These are phyloP conservation scores for Cyrtodaria siliqua DNA, from an alignment of 2,888 invertebrate species.

Conservation along the genomic window DNA sequence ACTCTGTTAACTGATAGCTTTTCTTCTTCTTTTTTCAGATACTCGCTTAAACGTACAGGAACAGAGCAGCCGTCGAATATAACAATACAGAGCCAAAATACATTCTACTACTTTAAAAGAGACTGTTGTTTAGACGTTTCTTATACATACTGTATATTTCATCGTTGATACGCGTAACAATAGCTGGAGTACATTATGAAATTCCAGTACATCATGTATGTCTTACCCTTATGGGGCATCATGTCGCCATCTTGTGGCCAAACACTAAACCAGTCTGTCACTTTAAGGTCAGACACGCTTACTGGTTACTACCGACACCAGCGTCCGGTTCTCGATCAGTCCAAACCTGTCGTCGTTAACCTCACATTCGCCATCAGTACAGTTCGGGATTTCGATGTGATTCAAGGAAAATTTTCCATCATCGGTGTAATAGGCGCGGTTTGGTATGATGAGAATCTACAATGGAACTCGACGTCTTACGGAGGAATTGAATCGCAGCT, in stretches of 20 bases:
- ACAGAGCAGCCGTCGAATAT: too few species aligned
- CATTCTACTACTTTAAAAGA: too few species aligned
- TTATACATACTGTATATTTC: too few species aligned
- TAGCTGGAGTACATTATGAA: too few species aligned
- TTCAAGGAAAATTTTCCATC: slow-evolving; percentile 44
- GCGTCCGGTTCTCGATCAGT: slow-evolving; percentile 33
- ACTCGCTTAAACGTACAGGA: too few species aligned
- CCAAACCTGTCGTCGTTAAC: slow-evolving; percentile 15
- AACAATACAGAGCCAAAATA: too few species aligned
- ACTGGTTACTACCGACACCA: slow-evolving; percentile 24
- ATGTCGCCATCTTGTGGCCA: not conserved
- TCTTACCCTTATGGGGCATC: too few species aligned
- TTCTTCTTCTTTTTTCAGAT: too few species aligned
- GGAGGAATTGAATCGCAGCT: slow-evolving; percentile 27
- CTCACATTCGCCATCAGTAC: slow-evolving; percentile 38
- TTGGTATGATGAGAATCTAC: slow-evolving; percentile 51
- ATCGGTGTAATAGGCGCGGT: slow-evolving; percentile 22
- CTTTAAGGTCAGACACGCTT: slow-evolving; percentile 12
- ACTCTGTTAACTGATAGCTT: too few species aligned
- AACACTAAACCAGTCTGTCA: not conserved
- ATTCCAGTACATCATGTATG: too few species aligned
- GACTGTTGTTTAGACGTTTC: too few species aligned
- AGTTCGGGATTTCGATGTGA: slow-evolving; percentile 59
- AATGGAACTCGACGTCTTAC: slow-evolving; percentile 43
- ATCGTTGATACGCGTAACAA: too few species aligned